Evolutionary conservation across 37 sponge, comb jelly and placozoan genomes (phyloP).

Genomic region (Ephydatia muelleri): DNA sequence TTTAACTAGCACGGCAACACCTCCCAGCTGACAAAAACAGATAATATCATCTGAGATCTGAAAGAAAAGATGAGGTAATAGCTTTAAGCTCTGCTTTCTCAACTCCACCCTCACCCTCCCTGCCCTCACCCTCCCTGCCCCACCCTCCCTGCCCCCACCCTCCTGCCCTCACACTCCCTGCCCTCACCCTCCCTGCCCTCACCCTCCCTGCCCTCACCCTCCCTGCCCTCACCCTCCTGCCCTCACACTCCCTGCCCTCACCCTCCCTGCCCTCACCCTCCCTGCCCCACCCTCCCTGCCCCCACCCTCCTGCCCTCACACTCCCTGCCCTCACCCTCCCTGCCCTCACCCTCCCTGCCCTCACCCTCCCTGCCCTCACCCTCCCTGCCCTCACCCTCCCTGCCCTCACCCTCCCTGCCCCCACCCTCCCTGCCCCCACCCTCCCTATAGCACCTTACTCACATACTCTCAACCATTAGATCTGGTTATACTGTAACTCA

Average conservation of each 20-base stretch:
- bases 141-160: too few species aligned
- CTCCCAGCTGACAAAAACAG: constrained; percentile 66
- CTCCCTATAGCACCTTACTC: background rate
- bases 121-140: background rate
- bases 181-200: background rate
- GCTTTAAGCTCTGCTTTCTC: background rate
- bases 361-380: too few species aligned
- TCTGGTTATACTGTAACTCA: background rate
- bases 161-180: too few species aligned
- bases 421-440: background rate
- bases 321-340: background rate
- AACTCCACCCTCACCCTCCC: background rate
- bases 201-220: too few species aligned
- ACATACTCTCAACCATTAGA: too few species aligned
- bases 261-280: background rate
- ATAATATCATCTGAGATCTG: constrained; percentile 34
- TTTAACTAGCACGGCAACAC: constrained; percentile 29
- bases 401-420: too few species aligned
- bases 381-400: too few species aligned
- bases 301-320: too few species aligned
- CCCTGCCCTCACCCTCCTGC: too few species aligned
- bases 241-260: background rate
- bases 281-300: too few species aligned
- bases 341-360: background rate
- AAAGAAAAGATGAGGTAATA: background rate